phyloP scores from a whole-genome alignment of 2,888 invertebrate genomes.

The Sisyra terminalis region DNA sequence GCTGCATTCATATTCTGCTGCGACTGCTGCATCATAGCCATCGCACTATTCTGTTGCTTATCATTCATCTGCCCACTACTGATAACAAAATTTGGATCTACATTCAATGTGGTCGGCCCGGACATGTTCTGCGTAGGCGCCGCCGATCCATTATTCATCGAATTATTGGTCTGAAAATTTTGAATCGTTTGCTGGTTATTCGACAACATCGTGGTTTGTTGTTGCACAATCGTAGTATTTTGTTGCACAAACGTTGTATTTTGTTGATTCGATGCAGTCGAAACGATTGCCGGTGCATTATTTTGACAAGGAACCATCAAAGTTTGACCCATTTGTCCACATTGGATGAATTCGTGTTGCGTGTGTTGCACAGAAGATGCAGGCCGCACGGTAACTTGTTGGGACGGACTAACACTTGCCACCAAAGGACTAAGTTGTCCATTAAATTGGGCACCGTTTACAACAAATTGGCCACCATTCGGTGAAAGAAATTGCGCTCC shows the following conservation, averaged over 20 bases:
- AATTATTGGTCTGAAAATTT: conserved; percentile 21
- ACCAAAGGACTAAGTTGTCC: conserved; percentile 67
- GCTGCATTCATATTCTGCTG: conserved; percentile 17
- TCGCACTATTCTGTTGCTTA: conserved; percentile 9
- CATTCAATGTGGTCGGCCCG: conserved; percentile 30
- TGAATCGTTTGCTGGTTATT: conserved; percentile 39
- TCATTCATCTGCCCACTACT: conserved; percentile 17
- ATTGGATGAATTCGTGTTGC: conserved; percentile 55
- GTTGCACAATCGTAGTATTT: conserved; percentile 71
- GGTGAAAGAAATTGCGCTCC: conserved; percentile 60
- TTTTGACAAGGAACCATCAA: conserved; percentile 50
- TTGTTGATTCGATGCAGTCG: conserved; percentile 37
- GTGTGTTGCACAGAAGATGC: conserved; percentile 29
- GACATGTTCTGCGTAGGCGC: conserved; percentile 20
- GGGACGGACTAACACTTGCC: conserved; percentile 54
- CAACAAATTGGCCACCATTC: conserved; percentile 54
- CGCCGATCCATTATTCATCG: conserved; percentile 23
- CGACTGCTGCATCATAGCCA: conserved; percentile 9
- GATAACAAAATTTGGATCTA: conserved; percentile 41
- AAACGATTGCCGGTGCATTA: conserved; percentile 31
- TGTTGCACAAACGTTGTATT: conserved; percentile 65
- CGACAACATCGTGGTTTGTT: conserved; percentile 61
- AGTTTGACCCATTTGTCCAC: conserved; percentile 51
- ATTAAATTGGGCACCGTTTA: conserved; percentile 53
- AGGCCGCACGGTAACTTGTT: conserved; percentile 32